Evolutionary conservation across 2,113 vertebrate genomes (phyloP), one percentile per base, ranked within the genome.

Genomic region (Plecotus auritus): DNA sequence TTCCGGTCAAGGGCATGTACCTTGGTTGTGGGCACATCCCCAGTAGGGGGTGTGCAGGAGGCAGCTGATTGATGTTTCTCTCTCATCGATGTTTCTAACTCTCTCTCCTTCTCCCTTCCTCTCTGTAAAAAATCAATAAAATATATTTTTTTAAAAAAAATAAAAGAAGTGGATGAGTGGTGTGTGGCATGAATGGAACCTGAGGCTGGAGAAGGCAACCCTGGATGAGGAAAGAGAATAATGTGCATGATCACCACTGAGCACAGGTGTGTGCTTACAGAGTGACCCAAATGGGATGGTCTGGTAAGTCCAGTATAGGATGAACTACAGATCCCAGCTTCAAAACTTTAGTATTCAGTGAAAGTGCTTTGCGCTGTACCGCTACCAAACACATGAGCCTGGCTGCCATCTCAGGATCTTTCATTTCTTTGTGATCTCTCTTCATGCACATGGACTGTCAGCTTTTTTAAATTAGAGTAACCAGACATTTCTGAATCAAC

Each of bases 201-300:
- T 23, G 32, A 45, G 30, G 32, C 51, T 69, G 70, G 61, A 35
- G 23, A 72, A 85, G 18, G 35, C 45, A 37, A 49, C 18, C 26
- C 37, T 49, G 74, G 32, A 28, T 8, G 54, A 80, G 8, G 35
- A 45, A 45, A 72, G 14, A 85, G 37, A 28, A 26, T 4, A 18
- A 56, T 17, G 10, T 3, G 2, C 14, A 10, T 2, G 28, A 9
- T 73, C 64, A 47, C 7, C 0, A 4, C 1, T 0, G 37, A 85
- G 20, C 66, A 35, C 73, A 73, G 22, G 13, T 16, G 7, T 16
- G 18, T 32, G 26, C 47, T 73, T 85, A 9, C 20, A 42, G n/a
- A 22, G 30, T 3, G 12, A 8, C 35, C 49, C 42, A 18, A 26
- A 23, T 30, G 23, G 42, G 20, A 45, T 47, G 59, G 61, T 23